phyloP scores from a whole-genome alignment of 2,797 vertebrate species.

The Scomberomorus guttatus region DNA sequence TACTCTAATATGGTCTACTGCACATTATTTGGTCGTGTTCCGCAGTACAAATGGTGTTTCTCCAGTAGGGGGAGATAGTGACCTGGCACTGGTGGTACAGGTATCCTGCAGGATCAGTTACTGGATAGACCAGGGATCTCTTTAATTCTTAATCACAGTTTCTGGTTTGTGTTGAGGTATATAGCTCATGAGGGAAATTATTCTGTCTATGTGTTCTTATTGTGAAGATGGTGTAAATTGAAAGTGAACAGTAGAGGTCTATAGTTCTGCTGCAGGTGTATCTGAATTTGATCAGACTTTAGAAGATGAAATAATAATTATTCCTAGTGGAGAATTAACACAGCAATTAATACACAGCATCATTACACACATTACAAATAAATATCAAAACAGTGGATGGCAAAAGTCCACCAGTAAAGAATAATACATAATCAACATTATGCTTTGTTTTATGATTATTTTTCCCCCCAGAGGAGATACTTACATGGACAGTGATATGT shows the following conservation, averaged over 20 bases:
- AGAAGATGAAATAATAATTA: constrained; percentile 5
- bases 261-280: constrained; percentile 15
- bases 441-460: no score
- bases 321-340: background rate
- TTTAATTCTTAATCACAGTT: constrained; percentile 35
- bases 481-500: background rate
- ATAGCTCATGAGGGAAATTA: constrained; percentile 2
- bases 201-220: constrained; percentile 5
- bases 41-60: background rate
- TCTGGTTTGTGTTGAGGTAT: constrained; percentile 30
- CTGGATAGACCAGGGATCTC: background rate
- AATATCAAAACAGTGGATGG: background rate
- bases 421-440: background rate
- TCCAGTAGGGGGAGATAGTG: constrained; percentile 78
- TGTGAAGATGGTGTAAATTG: background rate
- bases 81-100: background rate
- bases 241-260: background rate
- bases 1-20: constrained; percentile 43
- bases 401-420: background rate
- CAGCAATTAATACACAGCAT: background rate
- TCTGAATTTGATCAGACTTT: constrained; percentile 4
- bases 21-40: constrained; percentile 46
- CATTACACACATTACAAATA: constrained; percentile 1
- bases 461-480: no score
- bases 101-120: constrained; percentile 5